These are phyloP conservation scores for Erebia palarica DNA, from an alignment of 2,888 invertebrate genomes.

Conservation along the genomic window DNA sequence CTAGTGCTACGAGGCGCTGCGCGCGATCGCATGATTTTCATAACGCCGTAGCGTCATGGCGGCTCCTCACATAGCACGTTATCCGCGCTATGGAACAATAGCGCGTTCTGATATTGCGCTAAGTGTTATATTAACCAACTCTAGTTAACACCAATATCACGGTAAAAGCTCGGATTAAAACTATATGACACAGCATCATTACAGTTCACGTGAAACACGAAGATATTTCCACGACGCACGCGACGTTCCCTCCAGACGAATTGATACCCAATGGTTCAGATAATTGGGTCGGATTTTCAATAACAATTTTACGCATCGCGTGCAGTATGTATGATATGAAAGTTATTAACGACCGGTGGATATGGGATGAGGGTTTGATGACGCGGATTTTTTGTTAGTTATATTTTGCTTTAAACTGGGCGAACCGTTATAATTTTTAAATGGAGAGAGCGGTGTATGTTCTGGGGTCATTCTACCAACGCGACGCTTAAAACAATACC, in stretches of 20 bases:
- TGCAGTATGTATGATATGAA: slow-evolving; percentile 22
- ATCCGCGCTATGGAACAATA: no score
- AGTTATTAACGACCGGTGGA: slow-evolving; percentile 17
- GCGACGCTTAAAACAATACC: no score
- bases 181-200: slow-evolving; percentile 25
- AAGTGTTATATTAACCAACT: no score
- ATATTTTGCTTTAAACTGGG: background rate
- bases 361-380: slow-evolving; percentile 25
- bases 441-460: no score
- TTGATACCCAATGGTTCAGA: slow-evolving; percentile 39
- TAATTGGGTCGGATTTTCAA: slow-evolving; percentile 37
- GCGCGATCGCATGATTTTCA: no score
- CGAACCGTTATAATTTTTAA: background rate
- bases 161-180: slow-evolving; percentile 24
- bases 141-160: slow-evolving; percentile 20
- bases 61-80: no score
- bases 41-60: no score
- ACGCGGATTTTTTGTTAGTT: slow-evolving; percentile 1
- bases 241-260: slow-evolving; percentile 28
- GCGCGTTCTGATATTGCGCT: no score
- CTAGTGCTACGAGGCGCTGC: no score
- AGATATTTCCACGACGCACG: slow-evolving; percentile 28
- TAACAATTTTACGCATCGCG: slow-evolving; percentile 23
- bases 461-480: no score
- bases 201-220: slow-evolving; percentile 7